Evolutionary conservation across 2,113 vertebrate genomes (phyloP).

Genomic region (Melanerpes formicivorus): DNA sequence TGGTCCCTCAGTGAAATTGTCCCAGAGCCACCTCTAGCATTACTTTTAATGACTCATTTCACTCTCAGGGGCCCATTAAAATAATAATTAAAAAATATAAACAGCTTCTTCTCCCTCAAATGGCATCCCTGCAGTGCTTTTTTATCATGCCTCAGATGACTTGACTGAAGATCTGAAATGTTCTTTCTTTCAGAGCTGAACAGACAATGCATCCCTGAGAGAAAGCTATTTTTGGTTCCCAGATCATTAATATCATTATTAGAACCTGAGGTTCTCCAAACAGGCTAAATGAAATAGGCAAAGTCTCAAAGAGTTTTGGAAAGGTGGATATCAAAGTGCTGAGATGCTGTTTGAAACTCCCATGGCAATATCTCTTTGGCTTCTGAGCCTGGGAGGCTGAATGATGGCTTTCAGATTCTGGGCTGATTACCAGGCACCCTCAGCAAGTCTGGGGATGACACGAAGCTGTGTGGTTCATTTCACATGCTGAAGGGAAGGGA

Average conservation of each 20-base stretch:
- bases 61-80: fast-evolving
- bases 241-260: background rate
- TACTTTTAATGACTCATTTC: background rate
- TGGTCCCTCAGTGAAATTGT: background rate
- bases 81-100: background rate
- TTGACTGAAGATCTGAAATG: background rate
- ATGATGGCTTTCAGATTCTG: background rate
- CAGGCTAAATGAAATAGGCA: background rate
- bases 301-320: background rate
- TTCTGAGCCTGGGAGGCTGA: background rate
- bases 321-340: background rate
- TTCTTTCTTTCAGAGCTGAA: background rate
- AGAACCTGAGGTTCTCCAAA: background rate
- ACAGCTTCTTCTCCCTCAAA: background rate
- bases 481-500: too few species aligned
- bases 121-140: background rate
- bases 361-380: background rate
- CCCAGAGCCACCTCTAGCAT: background rate
- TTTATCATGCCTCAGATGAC: background rate
- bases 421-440: background rate
- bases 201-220: background rate
- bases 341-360: background rate
- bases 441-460: too few species aligned
- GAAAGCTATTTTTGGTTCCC: background rate
- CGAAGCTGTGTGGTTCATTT: too few species aligned